phyloP scores from a whole-genome alignment of 2,113 vertebrate genomes.

The Canis aureus region DNA sequence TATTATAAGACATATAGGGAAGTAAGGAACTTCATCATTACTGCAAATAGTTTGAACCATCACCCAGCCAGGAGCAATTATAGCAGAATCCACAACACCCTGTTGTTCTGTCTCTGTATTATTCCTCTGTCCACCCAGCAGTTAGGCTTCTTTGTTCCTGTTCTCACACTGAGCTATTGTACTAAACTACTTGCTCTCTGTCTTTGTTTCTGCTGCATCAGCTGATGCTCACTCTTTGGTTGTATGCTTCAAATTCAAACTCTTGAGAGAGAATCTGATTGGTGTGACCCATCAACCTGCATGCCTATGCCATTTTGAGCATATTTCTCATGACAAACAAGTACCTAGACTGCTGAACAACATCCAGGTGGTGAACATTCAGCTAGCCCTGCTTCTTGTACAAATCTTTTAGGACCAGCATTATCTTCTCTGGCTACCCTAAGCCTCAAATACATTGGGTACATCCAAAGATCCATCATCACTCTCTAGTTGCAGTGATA shows the following conservation, averaged over 20 bases:
- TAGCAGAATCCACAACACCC: neutral
- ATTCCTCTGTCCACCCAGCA: neutral
- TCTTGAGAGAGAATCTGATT: neutral
- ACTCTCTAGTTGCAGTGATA: neutral
- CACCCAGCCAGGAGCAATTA: neutral
- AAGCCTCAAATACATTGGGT: neutral
- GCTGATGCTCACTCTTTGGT: accelerated
- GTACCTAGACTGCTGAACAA: accelerated
- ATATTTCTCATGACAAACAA: neutral
- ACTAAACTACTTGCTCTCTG: neutral
- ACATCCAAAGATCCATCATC: neutral
- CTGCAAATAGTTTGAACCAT: neutral
- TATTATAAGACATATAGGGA: neutral
- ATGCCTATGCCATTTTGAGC: neutral
- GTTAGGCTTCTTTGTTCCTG: neutral
- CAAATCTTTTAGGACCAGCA: neutral
- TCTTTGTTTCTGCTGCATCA: neutral
- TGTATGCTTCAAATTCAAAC: neutral
- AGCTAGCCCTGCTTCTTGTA: neutral
- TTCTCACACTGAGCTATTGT: neutral
- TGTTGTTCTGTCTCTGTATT: neutral
- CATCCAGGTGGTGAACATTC: neutral
- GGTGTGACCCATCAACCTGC: neutral
- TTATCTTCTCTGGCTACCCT: neutral
- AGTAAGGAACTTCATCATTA: neutral